Conservation (phyloP, 2,113 vertebrate genomes). For the Odontesthes bonariensis region DNA sequence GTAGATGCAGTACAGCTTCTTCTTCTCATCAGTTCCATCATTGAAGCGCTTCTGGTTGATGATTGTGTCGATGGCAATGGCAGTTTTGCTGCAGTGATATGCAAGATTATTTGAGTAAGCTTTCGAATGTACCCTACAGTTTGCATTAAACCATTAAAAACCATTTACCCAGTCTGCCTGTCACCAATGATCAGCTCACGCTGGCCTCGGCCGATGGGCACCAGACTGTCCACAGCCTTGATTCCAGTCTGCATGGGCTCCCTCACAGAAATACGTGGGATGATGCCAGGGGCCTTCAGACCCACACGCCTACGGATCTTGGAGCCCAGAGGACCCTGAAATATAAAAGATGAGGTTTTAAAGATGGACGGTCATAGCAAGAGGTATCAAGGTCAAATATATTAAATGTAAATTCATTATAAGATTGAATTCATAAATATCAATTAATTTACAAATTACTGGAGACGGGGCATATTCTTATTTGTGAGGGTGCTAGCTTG, state of each 20-base stretch:
- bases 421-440: no score
- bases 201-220: slow-evolving; percentile 97
- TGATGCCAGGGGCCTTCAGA: slow-evolving; percentile 97
- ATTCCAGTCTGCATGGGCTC: slow-evolving; percentile 99
- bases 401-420: no score
- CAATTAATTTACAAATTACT: no score
- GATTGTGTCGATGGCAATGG: slow-evolving; percentile 98
- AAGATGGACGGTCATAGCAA: not conserved
- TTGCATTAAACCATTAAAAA: not conserved
- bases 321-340: slow-evolving; percentile 89
- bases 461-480: no score
- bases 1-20: slow-evolving; percentile 99
- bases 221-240: slow-evolving; percentile 98
- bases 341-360: not conserved
- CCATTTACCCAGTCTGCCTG: slow-evolving; percentile 93
- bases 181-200: slow-evolving; percentile 99
- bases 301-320: slow-evolving; percentile 93
- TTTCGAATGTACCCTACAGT: not conserved
- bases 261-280: slow-evolving; percentile 97
- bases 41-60: slow-evolving; percentile 99
- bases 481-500: no score
- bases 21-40: slow-evolving; percentile 96
- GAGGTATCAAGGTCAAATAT: no score
- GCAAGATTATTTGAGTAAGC: not conserved
- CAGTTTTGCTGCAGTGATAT: slow-evolving; percentile 89